Conservation (phyloP, 2,797 vertebrate genomes). For the Prunella strophiata region DNA sequence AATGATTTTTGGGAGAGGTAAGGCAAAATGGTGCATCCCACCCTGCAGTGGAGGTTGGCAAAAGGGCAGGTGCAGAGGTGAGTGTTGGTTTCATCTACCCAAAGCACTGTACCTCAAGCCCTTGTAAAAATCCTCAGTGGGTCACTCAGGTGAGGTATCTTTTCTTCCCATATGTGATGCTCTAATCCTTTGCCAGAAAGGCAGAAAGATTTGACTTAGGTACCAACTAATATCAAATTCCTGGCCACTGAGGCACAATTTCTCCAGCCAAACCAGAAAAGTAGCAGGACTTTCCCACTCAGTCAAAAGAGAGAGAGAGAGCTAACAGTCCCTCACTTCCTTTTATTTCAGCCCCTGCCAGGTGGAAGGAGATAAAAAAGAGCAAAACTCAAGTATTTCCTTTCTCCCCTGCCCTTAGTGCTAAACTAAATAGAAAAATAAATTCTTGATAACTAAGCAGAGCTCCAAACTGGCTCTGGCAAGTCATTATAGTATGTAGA, state of each 20-base stretch:
- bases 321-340: not conserved
- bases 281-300: not conserved
- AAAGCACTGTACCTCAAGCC: rapidly evolving
- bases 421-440: conserved; percentile 68
- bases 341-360: not conserved
- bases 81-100: not conserved
- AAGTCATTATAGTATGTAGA: conserved; percentile 72
- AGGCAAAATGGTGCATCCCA: not conserved
- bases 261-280: not conserved
- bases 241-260: not conserved
- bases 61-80: not conserved
- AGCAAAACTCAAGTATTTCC: conserved; percentile 22
- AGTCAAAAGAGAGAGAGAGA: not conserved
- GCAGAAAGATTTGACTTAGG: not conserved
- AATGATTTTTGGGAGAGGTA: not conserved
- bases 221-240: not conserved
- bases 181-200: not conserved
- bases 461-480: conserved; percentile 3
- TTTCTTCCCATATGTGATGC: not conserved
- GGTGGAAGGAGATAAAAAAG: conserved; percentile 11
- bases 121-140: not conserved
- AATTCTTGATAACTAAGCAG: conserved; percentile 51
- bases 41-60: not conserved
- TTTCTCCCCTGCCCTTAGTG: not conserved
- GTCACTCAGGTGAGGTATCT: not conserved